These are phyloP conservation scores for Solea solea DNA, from an alignment of 2,113 vertebrate genomes.

Conservation along the genomic window DNA sequence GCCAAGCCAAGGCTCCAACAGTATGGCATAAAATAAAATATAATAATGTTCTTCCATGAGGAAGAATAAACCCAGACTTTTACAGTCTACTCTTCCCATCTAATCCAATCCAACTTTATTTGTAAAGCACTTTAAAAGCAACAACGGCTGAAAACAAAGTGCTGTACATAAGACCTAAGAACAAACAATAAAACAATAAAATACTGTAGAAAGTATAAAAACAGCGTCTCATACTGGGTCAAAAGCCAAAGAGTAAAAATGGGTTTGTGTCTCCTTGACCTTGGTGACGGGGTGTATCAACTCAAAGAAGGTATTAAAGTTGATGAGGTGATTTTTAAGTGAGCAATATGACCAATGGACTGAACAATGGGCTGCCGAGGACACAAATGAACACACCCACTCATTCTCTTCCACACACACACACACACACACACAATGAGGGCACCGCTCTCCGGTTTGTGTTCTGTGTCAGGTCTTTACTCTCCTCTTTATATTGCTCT, in stretches of 20 bases:
- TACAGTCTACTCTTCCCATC: too few species aligned
- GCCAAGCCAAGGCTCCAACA: too few species aligned
- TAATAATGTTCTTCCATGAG: too few species aligned
- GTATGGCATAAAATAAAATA: too few species aligned
- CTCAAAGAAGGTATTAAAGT: constrained; percentile 51
- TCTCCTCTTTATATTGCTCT: constrained; percentile 46
- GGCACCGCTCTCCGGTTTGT: constrained; percentile 39
- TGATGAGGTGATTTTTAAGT: constrained; percentile 72
- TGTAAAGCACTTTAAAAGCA: neutral
- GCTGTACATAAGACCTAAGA: too few species aligned
- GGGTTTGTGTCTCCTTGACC: constrained; percentile 66
- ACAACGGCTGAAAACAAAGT: too few species aligned
- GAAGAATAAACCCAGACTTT: too few species aligned
- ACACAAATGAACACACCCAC: constrained; percentile 37
- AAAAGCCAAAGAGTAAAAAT: constrained; percentile 20
- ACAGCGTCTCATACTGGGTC: too few species aligned
- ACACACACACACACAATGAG: constrained; percentile 52
- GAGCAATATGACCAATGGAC: constrained; percentile 58
- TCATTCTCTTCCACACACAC: constrained; percentile 19
- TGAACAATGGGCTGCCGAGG: constrained; percentile 56
- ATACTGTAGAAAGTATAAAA: too few species aligned
- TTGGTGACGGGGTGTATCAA: constrained; percentile 51
- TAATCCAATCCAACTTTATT: too few species aligned
- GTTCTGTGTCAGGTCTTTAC: constrained; percentile 26
- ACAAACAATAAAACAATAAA: too few species aligned